Evolutionary conservation across 1,140 invertebrate genomes (phyloP), one percentile per base, ranked within the genome.

Genomic region (Apis cerana): DNA sequence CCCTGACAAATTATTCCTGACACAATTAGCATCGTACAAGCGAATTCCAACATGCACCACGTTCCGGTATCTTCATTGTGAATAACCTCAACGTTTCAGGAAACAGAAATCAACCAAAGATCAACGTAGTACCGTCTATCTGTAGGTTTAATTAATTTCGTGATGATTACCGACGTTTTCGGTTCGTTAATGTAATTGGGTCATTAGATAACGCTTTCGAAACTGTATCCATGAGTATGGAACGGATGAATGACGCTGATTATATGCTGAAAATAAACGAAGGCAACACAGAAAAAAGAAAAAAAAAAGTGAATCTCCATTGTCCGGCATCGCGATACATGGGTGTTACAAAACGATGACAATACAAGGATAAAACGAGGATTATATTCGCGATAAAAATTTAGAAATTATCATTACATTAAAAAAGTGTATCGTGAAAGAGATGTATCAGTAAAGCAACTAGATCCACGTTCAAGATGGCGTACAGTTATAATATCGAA

Each of bases 171-270:
- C 71, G 65, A 61, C 58, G 71, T 79, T 83, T 89, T 83, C 74
- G 83, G 70, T 69, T 86, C 72, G 80, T 86, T 89, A 82, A 88
- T 80, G 83, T 89, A 91, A 90, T 91, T 89, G 79, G 87, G 87
- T 88, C 87, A 80, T 27, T 72, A 64, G 87, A 89, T 89, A 89
- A 86, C 64, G 65, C 74, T 88, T 83, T 74, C 79, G 86, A 75
- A 78, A 82, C 74, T 23, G 58, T 65, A 52, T 58, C 64, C 64
- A 33, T 27, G 62, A 61, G 67, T 61, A n/a, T 69, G 77, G 59
- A 88, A 75, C 85, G 85, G 83, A 82, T 75, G 87, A 89, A 84
- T 23, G 77, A 54, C 48, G 74, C 33, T 76, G 84, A 84, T 84
- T 84, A 62, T 27, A 61, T 43, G n/a, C n/a, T 67, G 64, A 17